These are phyloP conservation scores for Rhinophrynus dorsalis DNA, from an alignment of 2,797 vertebrate genomes.

Conservation along the genomic window DNA sequence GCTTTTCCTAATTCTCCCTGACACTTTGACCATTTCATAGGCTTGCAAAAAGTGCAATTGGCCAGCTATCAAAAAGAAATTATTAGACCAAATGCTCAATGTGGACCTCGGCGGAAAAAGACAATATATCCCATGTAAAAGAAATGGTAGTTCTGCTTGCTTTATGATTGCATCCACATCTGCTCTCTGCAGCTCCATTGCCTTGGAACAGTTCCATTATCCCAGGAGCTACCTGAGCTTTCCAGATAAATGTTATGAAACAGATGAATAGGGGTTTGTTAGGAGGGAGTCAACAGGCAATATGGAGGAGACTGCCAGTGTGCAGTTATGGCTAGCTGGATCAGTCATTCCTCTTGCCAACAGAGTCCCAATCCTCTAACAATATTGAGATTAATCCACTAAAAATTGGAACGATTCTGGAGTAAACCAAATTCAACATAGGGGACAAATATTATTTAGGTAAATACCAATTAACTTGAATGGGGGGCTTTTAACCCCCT, in stretches of 20 bases:
- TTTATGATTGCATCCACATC: conserved; percentile 52
- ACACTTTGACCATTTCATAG: conserved; percentile 56
- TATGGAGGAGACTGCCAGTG: background rate
- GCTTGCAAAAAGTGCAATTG: conserved; percentile 49
- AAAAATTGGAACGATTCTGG: no score
- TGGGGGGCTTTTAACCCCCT: no score
- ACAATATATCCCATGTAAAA: conserved; percentile 53
- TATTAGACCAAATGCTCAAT: conserved; percentile 53
- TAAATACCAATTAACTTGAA: no score
- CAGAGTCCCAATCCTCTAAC: background rate
- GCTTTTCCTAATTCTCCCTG: conserved; percentile 59
- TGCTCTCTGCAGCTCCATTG: conserved; percentile 44
- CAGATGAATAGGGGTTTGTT: conserved; percentile 15
- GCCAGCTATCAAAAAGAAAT: conserved; percentile 57
- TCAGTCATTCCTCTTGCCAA: background rate
- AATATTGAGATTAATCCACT: no score
- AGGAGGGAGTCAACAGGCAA: conserved; percentile 9
- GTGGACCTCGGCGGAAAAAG: conserved; percentile 55
- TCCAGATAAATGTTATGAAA: conserved; percentile 35
- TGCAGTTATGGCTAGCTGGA: background rate
- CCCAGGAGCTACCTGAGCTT: conserved; percentile 18
- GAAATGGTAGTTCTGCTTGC: conserved; percentile 50
- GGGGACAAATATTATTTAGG: no score
- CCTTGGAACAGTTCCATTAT: conserved; percentile 38
- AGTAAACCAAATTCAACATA: no score